These are phyloP conservation scores for Macropodus opercularis DNA, from an alignment of 2,797 vertebrate genomes.

Conservation along the genomic window DNA sequence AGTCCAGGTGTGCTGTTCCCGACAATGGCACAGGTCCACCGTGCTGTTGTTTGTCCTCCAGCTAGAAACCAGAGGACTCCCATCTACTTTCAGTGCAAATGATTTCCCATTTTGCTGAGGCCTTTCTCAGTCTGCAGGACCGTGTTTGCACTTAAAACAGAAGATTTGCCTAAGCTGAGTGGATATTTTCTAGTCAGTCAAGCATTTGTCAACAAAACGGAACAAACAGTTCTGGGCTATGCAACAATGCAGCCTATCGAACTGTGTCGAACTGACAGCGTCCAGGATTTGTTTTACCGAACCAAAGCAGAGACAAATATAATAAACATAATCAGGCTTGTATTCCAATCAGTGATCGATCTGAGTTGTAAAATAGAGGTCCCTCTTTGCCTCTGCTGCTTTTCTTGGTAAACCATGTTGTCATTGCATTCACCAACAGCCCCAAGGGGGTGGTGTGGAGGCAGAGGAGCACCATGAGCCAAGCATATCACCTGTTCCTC, in stretches of 20 bases:
- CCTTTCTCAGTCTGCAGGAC: constrained; percentile 8
- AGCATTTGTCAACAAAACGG: constrained; percentile 80
- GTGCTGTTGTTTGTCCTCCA: constrained; percentile 42
- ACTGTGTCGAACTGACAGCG: constrained; percentile 71
- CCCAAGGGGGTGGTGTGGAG: constrained; percentile 64
- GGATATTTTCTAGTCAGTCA: constrained; percentile 75
- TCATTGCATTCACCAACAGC: constrained; percentile 68
- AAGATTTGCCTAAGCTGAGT: constrained; percentile 80
- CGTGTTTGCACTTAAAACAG: constrained; percentile 45
- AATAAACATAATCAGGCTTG: constrained; percentile 45
- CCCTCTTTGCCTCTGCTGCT: constrained; percentile 33
- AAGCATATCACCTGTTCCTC: constrained; percentile 79
- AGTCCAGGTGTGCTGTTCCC: constrained; percentile 70
- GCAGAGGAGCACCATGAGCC: constrained; percentile 59
- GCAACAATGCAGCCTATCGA: constrained; percentile 71
- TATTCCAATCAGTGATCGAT: constrained; percentile 59
- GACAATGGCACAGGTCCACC: constrained; percentile 50
- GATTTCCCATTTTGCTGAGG: constrained; percentile 16
- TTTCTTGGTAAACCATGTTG: constrained; percentile 74
- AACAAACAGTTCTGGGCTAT: constrained; percentile 69
- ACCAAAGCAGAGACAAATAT: constrained; percentile 68
- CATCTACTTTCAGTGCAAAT: constrained; percentile 9
- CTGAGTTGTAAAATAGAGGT: constrained; percentile 4
- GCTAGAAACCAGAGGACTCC: constrained; percentile 28
- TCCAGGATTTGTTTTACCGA: constrained; percentile 73